A percentile compares a stretch with the other conserved stretches of the same genome.
Evolutionary conservation across 30 jellyfish, hydroid and myxozoan genomes (phyloP).

Genomic region (Turritopsis dohrnii): DNA sequence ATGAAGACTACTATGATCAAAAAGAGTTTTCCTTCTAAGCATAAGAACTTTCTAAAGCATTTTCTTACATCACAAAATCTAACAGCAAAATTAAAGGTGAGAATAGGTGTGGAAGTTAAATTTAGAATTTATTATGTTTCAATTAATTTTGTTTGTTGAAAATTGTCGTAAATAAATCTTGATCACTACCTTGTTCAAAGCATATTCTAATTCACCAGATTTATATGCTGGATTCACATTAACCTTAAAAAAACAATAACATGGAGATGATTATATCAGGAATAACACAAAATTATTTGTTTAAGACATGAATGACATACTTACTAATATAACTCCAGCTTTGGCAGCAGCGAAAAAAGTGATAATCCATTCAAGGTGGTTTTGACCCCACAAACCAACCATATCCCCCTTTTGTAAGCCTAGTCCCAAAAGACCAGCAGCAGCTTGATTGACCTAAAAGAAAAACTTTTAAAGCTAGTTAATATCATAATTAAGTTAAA

Average conservation of each 20-base stretch:
- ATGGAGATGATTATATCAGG: background rate
- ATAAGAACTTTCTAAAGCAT: too few relatives aligned
- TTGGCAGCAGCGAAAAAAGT: constrained; percentile 69
- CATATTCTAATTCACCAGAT: constrained; percentile 63
- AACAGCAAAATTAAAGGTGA: background rate
- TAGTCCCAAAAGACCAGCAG: constrained; percentile 82
- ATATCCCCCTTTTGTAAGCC: constrained; percentile 79
- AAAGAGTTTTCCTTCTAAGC: too few relatives aligned
- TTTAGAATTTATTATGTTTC: too few relatives aligned
- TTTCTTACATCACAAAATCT: too few relatives aligned
- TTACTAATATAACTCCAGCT: constrained; percentile 76
- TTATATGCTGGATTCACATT: constrained; percentile 87
- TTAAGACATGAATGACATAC: background rate
- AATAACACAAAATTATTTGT: background rate
- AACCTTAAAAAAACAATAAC: constrained; percentile 72
- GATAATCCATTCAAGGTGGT: constrained; percentile 86
- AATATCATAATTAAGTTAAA: too few relatives aligned
- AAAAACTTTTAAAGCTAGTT: background rate
- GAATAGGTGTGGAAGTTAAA: background rate
- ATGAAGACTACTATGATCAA: too few relatives aligned
- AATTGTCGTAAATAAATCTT: too few relatives aligned
- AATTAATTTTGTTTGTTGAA: too few relatives aligned
- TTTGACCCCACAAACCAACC: constrained; percentile 98
- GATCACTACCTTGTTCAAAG: constrained; percentile 66
- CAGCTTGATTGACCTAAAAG: constrained; percentile 67